These are phyloP conservation scores for Arenaria interpres DNA, from an alignment of 2,113 vertebrate species.

Conservation along the genomic window DNA sequence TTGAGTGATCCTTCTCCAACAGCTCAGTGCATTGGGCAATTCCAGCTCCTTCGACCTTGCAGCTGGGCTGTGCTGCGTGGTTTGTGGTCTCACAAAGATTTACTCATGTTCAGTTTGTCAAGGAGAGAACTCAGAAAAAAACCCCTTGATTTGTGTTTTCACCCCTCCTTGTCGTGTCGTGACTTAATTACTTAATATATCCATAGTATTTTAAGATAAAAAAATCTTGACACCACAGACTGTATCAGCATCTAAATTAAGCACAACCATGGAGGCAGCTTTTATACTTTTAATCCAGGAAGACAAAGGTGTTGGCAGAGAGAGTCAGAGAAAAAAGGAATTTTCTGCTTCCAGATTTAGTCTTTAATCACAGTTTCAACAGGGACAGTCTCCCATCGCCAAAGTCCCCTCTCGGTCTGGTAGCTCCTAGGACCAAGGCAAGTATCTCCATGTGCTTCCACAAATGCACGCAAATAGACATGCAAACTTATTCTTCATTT, in stretches of 20 bases:
- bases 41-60: neutral
- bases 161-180: neutral
- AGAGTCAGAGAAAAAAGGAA: neutral
- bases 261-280: neutral
- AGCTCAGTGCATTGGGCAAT: neutral
- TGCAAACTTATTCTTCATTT: neutral
- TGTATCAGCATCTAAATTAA: neutral
- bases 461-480: neutral
- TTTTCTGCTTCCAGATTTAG: neutral
- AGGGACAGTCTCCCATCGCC: rapidly evolving
- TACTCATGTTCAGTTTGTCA: neutral
- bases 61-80: neutral
- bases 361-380: neutral
- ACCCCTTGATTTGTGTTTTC: neutral
- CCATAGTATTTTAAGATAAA: neutral
- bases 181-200: neutral
- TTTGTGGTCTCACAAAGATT: neutral
- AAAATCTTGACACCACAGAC: neutral
- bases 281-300: neutral
- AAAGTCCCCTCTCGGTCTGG: neutral
- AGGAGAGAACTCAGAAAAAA: neutral
- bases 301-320: neutral
- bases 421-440: neutral
- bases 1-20: neutral
- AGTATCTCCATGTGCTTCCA: neutral